Evolutionary conservation across 2,888 invertebrate genomes (phyloP).

Genomic region (Acleris sparsana): DNA sequence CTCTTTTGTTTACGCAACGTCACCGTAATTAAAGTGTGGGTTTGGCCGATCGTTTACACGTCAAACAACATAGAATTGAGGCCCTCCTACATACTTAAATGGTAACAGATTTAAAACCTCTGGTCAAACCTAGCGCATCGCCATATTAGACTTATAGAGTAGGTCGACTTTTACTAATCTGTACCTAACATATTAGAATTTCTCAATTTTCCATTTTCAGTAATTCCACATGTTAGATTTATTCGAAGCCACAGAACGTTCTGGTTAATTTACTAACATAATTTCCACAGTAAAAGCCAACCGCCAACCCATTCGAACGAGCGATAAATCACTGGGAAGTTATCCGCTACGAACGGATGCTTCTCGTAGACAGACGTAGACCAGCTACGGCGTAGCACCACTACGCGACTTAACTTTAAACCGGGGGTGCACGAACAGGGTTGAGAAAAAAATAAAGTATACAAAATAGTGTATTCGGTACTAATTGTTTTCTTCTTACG

Average conservation of each 20-base stretch:
- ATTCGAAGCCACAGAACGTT: conserved; percentile 20
- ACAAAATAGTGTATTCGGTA: neutral
- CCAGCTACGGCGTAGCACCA: conserved; percentile 38
- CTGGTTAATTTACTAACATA: conserved; percentile 30
- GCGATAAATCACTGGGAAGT: conserved; percentile 56
- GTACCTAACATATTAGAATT: neutral
- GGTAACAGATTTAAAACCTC: too few species aligned
- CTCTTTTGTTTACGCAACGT: too few species aligned
- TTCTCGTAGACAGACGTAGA: conserved; percentile 44
- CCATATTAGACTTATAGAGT: too few species aligned
- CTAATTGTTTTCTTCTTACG: too few species aligned
- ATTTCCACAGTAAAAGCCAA: conserved; percentile 40
- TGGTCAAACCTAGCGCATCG: too few species aligned
- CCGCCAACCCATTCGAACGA: conserved; percentile 48
- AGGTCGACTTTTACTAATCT: neutral
- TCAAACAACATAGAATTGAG: too few species aligned
- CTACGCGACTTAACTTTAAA: conserved; percentile 33
- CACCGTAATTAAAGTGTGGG: too few species aligned
- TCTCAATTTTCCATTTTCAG: neutral
- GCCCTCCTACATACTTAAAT: too few species aligned
- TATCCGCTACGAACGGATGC: conserved; percentile 48
- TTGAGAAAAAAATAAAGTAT: neutral
- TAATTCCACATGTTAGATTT: neutral
- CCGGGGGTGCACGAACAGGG: neutral
- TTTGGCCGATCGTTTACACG: too few species aligned